phyloP scores from a whole-genome alignment of 2,888 invertebrate genomes.

The Cecidostiba fungosa region DNA sequence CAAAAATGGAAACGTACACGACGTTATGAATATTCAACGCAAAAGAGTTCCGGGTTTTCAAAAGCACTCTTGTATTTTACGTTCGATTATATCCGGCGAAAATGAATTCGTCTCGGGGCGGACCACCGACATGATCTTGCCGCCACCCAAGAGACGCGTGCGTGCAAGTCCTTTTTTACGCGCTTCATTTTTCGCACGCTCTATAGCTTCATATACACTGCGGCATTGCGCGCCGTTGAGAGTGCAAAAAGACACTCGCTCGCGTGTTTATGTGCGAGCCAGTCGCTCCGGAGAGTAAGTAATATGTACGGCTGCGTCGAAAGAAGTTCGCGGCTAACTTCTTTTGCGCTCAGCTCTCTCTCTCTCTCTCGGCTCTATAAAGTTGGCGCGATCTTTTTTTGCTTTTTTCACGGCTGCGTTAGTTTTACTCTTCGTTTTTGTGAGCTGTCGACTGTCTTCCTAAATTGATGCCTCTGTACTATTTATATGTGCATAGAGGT shows the following conservation, averaged over 20 bases:
- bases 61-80: constrained; percentile 18
- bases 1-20: no score
- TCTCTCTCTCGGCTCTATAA: constrained; percentile 26
- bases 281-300: constrained; percentile 14
- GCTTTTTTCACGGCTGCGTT: not conserved
- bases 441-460: not conserved
- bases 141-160: not conserved
- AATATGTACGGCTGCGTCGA: not conserved
- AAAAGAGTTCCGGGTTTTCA: not conserved
- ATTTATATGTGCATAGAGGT: not conserved
- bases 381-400: constrained; percentile 26
- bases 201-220: not conserved
- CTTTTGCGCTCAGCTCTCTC: constrained; percentile 32
- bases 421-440: not conserved
- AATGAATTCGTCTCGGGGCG: constrained; percentile 24
- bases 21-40: no score
- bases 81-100: not conserved
- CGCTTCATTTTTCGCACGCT: constrained; percentile 30
- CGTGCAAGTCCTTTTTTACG: not conserved
- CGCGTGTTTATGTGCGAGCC: constrained; percentile 4
- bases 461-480: not conserved
- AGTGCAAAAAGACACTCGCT: constrained; percentile 3
- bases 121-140: constrained; percentile 5
- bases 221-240: not conserved
- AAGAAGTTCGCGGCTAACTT: constrained; percentile 40